Conservation (phyloP, 2,797 vertebrate genomes). For the Gymnoscopelus braueri region DNA sequence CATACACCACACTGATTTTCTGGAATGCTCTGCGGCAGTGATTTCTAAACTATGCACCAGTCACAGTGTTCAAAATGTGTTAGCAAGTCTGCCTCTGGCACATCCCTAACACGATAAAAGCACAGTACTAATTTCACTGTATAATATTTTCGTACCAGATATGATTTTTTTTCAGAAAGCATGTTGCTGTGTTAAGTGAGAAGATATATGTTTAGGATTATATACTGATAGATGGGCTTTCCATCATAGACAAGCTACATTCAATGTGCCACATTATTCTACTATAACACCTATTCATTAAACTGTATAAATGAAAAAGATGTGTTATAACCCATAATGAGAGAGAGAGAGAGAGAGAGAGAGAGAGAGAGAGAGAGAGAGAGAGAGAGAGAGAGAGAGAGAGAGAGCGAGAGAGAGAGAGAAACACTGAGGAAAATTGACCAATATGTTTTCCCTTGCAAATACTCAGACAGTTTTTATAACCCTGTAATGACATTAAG, state of each 20-base stretch:
- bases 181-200: too few relatives aligned
- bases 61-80: too few relatives aligned
- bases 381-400: background rate
- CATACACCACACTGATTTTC: slow-evolving; percentile 11
- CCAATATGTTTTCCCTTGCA: slow-evolving; percentile 6
- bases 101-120: background rate
- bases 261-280: background rate
- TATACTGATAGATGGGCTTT: background rate
- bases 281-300: background rate
- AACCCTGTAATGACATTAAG: slow-evolving; percentile 43
- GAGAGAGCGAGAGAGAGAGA: background rate
- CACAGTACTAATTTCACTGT: too few relatives aligned
- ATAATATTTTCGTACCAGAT: too few relatives aligned
- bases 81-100: background rate
- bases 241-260: background rate
- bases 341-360: background rate
- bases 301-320: background rate
- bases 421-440: background rate
- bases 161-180: too few relatives aligned
- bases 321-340: background rate
- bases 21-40: slow-evolving; percentile 49
- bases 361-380: background rate
- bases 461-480: slow-evolving; percentile 6
- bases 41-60: slow-evolving; percentile 8
- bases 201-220: background rate